phyloP scores from a whole-genome alignment of 2,797 vertebrate genomes.

The Hylomyscus alleni region DNA sequence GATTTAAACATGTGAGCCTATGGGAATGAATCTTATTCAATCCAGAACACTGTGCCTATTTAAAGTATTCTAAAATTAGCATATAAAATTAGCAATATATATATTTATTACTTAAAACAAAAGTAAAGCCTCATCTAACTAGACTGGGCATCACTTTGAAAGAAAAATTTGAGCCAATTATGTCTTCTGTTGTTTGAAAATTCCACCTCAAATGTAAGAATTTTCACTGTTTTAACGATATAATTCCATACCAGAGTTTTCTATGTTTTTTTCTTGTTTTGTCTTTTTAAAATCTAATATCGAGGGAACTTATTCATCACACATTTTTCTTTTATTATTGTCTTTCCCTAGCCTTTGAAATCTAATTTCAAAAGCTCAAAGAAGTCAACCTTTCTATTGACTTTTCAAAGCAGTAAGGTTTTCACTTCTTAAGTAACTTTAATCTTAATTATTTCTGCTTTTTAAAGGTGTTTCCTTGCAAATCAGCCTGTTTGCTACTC shows the following conservation, averaged over 20 bases:
- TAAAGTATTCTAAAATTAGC: not conserved
- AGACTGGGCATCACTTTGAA: not conserved
- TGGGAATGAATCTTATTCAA: not conserved
- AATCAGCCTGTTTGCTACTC: conserved; percentile 61
- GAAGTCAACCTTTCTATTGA: conserved; percentile 67
- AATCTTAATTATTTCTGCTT: conserved; percentile 68
- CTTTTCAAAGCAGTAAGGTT: conserved; percentile 63
- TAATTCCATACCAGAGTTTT: conserved; percentile 17
- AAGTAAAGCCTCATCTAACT: not conserved
- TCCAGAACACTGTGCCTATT: not conserved
- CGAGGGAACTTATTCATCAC: not conserved
- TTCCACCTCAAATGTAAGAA: conserved; percentile 24
- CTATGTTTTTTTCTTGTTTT: not conserved
- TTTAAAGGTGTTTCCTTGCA: conserved; percentile 70
- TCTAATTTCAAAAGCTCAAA: conserved; percentile 76
- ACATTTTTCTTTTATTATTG: conserved; percentile 74
- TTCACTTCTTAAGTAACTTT: conserved; percentile 72
- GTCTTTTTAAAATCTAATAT: conserved; percentile 33
- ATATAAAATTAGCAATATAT: too few species aligned
- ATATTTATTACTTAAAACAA: conserved; percentile 33
- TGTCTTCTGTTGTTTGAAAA: not conserved
- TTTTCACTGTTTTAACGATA: conserved; percentile 3
- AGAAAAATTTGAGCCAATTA: not conserved
- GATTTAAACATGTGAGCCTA: not conserved
- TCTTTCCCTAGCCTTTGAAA: conserved; percentile 71